phyloP scores from a whole-genome alignment of 2,113 vertebrate genomes.

The Chinchilla lanigera region DNA sequence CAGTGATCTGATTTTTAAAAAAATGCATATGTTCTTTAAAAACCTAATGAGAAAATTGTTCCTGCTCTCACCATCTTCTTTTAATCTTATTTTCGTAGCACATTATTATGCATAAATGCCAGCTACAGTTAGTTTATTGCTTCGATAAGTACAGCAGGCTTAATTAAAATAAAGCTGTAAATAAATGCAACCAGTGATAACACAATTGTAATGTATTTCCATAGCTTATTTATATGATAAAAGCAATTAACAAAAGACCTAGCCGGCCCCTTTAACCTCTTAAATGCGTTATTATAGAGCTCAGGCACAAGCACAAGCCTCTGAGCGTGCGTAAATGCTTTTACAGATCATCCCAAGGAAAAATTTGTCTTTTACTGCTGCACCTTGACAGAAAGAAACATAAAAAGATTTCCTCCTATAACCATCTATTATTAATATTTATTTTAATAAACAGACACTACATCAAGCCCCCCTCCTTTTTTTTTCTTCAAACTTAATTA shows the following conservation, averaged over 20 bases:
- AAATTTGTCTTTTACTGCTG: conserved; percentile 40
- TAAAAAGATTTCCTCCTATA: conserved; percentile 53
- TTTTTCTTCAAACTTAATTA: conserved; percentile 78
- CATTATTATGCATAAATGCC: conserved; percentile 76
- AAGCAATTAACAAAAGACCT: conserved; percentile 80
- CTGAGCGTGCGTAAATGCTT: conserved; percentile 57
- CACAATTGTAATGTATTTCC: conserved; percentile 79
- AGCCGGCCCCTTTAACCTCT: conserved; percentile 74
- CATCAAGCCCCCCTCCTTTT: background rate
- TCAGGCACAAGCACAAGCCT: conserved; percentile 64
- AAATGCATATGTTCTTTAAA: conserved; percentile 59
- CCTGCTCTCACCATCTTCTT: conserved; percentile 69
- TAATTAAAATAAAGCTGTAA: conserved; percentile 87
- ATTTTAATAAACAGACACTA: conserved; percentile 68
- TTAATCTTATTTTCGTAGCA: conserved; percentile 79
- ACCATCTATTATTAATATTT: conserved; percentile 61
- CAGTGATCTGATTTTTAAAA: conserved; percentile 60
- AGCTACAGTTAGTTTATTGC: conserved; percentile 81
- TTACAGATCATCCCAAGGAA: conserved; percentile 48
- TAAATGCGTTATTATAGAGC: conserved; percentile 79
- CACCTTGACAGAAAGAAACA: background rate
- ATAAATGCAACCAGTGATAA: conserved; percentile 82
- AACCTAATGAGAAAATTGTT: conserved; percentile 70
- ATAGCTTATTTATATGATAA: conserved; percentile 81
- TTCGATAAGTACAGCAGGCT: conserved; percentile 80